A percentile compares a stretch with the other conserved stretches of the same genome.
These are phyloP conservation scores for Antheraea mylitta DNA, from an alignment of 1,140 invertebrate genomes.

Conservation along the genomic window DNA sequence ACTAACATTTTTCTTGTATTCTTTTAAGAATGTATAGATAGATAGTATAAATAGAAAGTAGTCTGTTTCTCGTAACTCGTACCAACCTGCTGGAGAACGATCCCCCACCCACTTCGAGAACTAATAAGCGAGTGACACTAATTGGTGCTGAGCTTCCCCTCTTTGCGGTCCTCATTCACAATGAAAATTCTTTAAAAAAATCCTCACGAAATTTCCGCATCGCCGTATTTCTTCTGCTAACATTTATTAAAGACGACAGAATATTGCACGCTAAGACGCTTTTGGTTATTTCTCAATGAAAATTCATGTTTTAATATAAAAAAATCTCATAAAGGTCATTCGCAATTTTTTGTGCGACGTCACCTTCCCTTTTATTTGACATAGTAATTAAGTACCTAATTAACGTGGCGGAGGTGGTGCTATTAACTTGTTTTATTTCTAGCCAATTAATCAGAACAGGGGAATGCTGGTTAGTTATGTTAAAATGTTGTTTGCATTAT, in stretches of 20 bases:
- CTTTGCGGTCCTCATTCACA: slow-evolving; percentile 30
- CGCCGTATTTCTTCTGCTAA: slow-evolving; percentile 25
- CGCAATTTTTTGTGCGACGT: no score
- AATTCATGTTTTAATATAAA: slow-evolving; percentile 16
- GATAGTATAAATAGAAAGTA: neutral
- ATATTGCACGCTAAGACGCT: slow-evolving; percentile 27
- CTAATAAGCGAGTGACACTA: slow-evolving; percentile 62
- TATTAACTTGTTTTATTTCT: no score
- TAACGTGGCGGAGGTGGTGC: no score
- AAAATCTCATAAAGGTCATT: neutral
- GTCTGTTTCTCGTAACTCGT: slow-evolving; percentile 1
- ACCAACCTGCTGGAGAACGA: slow-evolving; percentile 8
- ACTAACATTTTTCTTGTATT: no score
- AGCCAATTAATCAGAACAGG: no score
- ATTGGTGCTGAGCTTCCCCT: slow-evolving; percentile 45
- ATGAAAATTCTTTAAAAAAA: slow-evolving; percentile 42
- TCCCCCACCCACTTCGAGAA: slow-evolving; percentile 26
- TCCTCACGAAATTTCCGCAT: slow-evolving; percentile 31
- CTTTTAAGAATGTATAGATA: no score
- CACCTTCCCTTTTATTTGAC: no score
- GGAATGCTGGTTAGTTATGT: no score
- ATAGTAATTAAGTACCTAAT: no score
- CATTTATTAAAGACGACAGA: slow-evolving; percentile 37
- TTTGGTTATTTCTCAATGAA: slow-evolving; percentile 20
- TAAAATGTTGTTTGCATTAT: no score